These are phyloP conservation scores for Sardinella longiceps DNA, from an alignment of 2,797 vertebrate genomes.

Conservation along the genomic window DNA sequence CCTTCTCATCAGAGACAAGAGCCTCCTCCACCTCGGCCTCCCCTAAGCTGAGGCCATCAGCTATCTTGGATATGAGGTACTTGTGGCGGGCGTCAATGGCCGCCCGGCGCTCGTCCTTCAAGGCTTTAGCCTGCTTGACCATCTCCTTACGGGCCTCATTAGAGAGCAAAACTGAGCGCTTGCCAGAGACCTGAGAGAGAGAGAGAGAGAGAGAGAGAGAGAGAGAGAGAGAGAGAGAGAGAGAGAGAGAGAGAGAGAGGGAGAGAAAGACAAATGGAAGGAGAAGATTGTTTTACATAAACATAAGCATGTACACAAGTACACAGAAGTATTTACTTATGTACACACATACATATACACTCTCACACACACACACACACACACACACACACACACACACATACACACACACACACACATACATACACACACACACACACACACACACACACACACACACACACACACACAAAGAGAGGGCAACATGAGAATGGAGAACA, in stretches of 20 bases:
- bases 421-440: neutral
- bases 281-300: neutral
- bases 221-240: neutral
- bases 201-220: constrained; percentile 28
- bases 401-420: neutral
- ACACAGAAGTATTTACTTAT: neutral
- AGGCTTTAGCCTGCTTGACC: constrained; percentile 68
- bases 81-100: constrained; percentile 75
- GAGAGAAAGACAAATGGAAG: neutral
- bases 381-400: neutral
- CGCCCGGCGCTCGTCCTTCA: constrained; percentile 76
- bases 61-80: constrained; percentile 75
- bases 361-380: neutral
- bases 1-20: constrained; percentile 80
- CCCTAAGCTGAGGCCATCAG: constrained; percentile 62
- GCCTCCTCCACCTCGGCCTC: constrained; percentile 77
- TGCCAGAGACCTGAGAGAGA: constrained; percentile 67
- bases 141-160: constrained; percentile 76
- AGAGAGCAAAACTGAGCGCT: constrained; percentile 66
- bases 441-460: neutral
- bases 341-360: neutral
- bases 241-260: neutral
- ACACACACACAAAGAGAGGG: neutral
- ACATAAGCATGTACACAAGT: neutral
- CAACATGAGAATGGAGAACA: neutral